A percentile compares a stretch with the other conserved stretches of the same genome.
Conservation (phyloP, 2,113 vertebrate species). For the Scartelaos histophorus region DNA sequence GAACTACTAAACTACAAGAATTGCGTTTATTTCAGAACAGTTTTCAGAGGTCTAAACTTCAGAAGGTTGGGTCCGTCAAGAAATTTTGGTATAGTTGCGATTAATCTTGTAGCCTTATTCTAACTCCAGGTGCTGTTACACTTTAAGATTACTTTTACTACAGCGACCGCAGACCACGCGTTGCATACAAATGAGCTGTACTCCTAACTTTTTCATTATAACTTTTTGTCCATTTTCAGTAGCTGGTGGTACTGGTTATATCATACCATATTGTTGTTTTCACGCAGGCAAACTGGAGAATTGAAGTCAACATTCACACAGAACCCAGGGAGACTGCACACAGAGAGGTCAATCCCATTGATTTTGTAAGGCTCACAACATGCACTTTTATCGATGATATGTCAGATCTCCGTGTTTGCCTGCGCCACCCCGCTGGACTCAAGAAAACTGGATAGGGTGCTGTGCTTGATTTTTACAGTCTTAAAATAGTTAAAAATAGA, state of each 20-base stretch:
- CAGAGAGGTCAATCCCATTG: not conserved
- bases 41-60: not conserved
- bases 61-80: not conserved
- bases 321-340: not conserved
- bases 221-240: not conserved
- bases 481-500: no score
- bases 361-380: not conserved
- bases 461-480: no score
- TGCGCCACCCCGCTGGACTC: not conserved
- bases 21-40: not conserved
- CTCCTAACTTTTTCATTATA: not conserved
- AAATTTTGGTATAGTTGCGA: not conserved
- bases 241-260: not conserved
- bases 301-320: not conserved
- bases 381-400: not conserved
- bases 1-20: not conserved
- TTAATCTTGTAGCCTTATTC: not conserved
- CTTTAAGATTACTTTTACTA: no score
- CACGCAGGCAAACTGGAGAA: not conserved
- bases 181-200: no score
- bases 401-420: not conserved
- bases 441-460: not conserved
- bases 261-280: not conserved
- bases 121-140: not conserved
- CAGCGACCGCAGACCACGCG: no score